Base-by-base conservation (phyloP, 1,140 invertebrate genomes). In the Tetragonula clypearis region DNA sequence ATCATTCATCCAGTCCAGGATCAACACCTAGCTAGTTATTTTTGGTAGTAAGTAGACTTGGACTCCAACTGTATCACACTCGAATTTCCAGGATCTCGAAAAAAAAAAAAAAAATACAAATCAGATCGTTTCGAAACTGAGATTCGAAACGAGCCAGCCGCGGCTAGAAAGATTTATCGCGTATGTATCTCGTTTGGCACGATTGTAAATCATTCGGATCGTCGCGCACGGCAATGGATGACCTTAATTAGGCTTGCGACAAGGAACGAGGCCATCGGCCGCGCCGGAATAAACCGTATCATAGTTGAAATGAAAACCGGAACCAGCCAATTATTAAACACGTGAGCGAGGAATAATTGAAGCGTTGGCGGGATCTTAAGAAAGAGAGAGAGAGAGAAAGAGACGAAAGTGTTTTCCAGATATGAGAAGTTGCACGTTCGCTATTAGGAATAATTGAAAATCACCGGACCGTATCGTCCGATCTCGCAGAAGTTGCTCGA, bases 181-280 rank as follows among this genome's bases (percentile, higher is more conserved):
- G 19, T 35, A 77, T 62, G 66, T 66, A 75, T 88, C 87, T 81
- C 68, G 86, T 78, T 68, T 26, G 66, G n/a, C 72, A 66, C 53
- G 60, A 65, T 62, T 23, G 87, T 88, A 87, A 87, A 88, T 88
- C 87, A 87, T 77, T 68, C 23, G 65, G 68, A 77, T 58, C 58
- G 82, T 88, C 86, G 76, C 73, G 79, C 41, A 30, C 74, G 85
- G 66, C 68, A 75, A 85, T 69, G 60, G 86, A 85, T 85, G 87
- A 85, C 86, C 87, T 87, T 88, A 88, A 88, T 88, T 88, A 87
- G 87, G 72, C 87, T 72, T 72, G 84, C 62, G 86, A 55, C 82
- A 66, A 87, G 84, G 87, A 84, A 87, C 82, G 58, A 49, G 75
- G 35, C 17, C n/a, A n/a, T 6, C 41, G 41, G 41, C 41, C 58